Evolutionary conservation across 92 coral and sea anemone species (phyloP).

Genomic region (Bergia puertoricense): DNA sequence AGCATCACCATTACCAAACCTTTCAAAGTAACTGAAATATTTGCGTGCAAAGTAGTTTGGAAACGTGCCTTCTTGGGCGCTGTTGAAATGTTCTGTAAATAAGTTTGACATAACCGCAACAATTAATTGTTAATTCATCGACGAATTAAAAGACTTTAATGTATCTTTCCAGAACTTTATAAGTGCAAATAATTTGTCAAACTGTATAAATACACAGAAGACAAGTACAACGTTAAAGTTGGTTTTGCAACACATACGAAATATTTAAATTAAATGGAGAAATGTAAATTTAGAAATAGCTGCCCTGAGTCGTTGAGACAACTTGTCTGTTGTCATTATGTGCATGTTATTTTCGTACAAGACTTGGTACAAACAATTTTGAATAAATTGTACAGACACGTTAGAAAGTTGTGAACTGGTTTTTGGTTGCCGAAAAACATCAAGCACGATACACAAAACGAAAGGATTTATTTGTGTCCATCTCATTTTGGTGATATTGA

Average conservation of each 20-base stretch:
- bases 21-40: too few species aligned
- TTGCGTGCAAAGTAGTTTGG: background rate
- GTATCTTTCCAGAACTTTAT: background rate
- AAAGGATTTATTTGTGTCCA: too few species aligned
- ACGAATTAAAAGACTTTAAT: background rate
- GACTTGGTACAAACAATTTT: background rate
- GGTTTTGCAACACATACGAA: too few species aligned
- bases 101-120: too few species aligned
- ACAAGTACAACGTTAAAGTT: background rate
- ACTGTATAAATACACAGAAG: background rate
- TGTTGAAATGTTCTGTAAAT: background rate
- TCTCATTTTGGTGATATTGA: background rate
- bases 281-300: background rate
- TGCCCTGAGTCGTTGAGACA: background rate
- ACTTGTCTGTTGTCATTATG: too few species aligned
- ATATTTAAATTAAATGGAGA: too few species aligned
- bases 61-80: background rate
- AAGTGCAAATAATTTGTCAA: background rate
- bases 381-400: background rate
- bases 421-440: background rate
- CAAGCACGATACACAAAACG: background rate
- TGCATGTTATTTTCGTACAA: too few species aligned
- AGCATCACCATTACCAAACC: too few species aligned
- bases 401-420: background rate
- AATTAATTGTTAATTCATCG: too few species aligned